Evolutionary conservation across 2,888 invertebrate genomes (phyloP).

Genomic region (Rhingia campestris): DNA sequence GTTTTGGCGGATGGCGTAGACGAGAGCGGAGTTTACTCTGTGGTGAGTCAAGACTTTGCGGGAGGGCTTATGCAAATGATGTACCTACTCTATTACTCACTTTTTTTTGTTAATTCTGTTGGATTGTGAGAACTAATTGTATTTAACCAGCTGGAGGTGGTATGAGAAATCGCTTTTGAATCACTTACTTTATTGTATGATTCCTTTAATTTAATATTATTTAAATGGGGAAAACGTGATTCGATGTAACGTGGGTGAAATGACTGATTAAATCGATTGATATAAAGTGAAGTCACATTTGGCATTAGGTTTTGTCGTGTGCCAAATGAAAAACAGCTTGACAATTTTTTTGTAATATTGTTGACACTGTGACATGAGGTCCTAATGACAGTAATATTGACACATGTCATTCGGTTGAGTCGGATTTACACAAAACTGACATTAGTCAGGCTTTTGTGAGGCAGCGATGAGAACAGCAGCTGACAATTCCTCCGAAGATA

Average conservation of each 20-base stretch:
- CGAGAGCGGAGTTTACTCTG: background rate
- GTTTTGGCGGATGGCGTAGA: background rate
- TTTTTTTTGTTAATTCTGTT: conserved; percentile 11
- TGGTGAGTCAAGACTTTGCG: conserved; percentile 19
- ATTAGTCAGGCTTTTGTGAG: background rate
- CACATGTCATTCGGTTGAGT: conserved; percentile 27
- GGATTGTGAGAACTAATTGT: conserved; percentile 5
- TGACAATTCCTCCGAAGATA: too few species aligned
- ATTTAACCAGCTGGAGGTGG: conserved; percentile 32
- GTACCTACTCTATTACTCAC: conserved; percentile 23
- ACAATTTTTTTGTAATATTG: conserved; percentile 20
- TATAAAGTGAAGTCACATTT: background rate
- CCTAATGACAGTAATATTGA: conserved; percentile 15
- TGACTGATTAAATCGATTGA: background rate
- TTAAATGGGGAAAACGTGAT: conserved; percentile 41
- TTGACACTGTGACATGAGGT: background rate
- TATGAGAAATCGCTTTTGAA: conserved; percentile 46
- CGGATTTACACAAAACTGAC: background rate
- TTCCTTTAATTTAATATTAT: conserved; percentile 30
- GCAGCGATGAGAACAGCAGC: background rate
- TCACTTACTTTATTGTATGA: conserved; percentile 22
- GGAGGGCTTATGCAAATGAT: conserved; percentile 48
- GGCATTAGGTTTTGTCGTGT: background rate
- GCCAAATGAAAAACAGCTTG: conserved; percentile 3
- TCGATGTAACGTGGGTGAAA: conserved; percentile 4